Evolutionary conservation across 2,888 invertebrate species (phyloP), one percentile per base, ranked within the genome.

Genomic region (Adela reaumurella): DNA sequence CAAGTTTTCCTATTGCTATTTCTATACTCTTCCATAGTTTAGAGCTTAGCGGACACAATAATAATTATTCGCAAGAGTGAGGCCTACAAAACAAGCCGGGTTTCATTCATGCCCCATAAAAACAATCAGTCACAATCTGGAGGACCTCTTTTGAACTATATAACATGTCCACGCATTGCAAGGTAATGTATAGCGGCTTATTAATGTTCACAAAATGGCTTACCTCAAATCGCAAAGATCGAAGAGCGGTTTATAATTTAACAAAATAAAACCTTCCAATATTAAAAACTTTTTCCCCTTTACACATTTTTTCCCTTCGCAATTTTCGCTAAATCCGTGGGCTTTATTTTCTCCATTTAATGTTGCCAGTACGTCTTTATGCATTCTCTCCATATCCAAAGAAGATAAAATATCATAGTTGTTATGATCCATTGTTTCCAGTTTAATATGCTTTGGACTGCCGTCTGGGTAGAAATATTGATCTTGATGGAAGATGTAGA

Each of bases 321-420:
- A 45, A 2, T 55, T 56, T 1, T 47, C 20, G 17, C 46, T 48
- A 0, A 48, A 49, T 0, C 17, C 47, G 0, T 65, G 63, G 0
- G 62, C 55, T 16, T 51, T 54, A 19, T 61, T 52, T 2, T 51
- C 56, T 0, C 61, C 67, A 1, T 19, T 53, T 17, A 83, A 55
- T 0, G 81, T 70, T 3, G 62, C 58, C 6, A 68, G 52, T 8
- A 90, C 66, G 62, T 91, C 88, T 1, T 62, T 55, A 45, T 82
- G 63, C 88, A 92, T 88, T 56, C 70, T 76, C 1, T 82, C 73
- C 88, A 91, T 90, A 60, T 93, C 88, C 35, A 92, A 59, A 8
- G 90, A 81, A 0, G 83, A 79, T 5, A 91, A 60, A 0, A 89
- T 67, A 57, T 93, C 92, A 69, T 88, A 92, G 64, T 92, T 90